Base-by-base conservation (phyloP, 2,888 invertebrate species). In the Drosophila dives region DNA sequence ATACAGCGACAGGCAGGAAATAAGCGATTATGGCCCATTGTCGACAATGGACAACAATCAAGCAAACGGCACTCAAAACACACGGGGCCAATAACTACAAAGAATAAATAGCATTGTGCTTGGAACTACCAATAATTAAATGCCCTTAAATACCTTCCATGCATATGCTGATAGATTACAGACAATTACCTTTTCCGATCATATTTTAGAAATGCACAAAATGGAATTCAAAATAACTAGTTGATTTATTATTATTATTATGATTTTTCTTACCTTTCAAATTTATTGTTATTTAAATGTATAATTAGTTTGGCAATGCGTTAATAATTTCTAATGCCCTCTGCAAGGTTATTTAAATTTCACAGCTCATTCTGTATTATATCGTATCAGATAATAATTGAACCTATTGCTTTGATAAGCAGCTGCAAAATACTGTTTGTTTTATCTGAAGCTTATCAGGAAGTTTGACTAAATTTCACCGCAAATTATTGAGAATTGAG, bases 1-100 rank as follows among this genome's bases (percentile, higher is more conserved):
- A 75, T 60, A 59, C 56, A 85, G 62, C 67, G 54, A 26, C 58
- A 63, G 59, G 51, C 86, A 80, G 82, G 82, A 83, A 83, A 77
- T 83, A 60, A 54, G 67, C 66, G 86, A 86, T 83, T 86, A 77
- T 73, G 61, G 53, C 54, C 66, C 49, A 83, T 83, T 83, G 56
- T 75, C 56, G 50, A 69, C 63, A 78, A 66, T 69, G 58, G 54
- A 73, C 64, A 64, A 61, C 63, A 81, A 72, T 72, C 61, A 76
- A 34, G 53, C 11, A 60, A 68, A 65, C 36, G 55, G 65, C 42
- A 53, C 61, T 64, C 54, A 61, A 56, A 65, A 40, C 58, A 67
- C 68, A 54, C 56, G 23, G 36, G 58, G 20, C 23, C 54, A 54
- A 45, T 20, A 45, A 51, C 32, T 34, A 45, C 8, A 20, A n/a